Evolutionary conservation across 2,113 vertebrate species (phyloP), one percentile per base, ranked within the genome.

Genomic region (Crotalus horridus): DNA sequence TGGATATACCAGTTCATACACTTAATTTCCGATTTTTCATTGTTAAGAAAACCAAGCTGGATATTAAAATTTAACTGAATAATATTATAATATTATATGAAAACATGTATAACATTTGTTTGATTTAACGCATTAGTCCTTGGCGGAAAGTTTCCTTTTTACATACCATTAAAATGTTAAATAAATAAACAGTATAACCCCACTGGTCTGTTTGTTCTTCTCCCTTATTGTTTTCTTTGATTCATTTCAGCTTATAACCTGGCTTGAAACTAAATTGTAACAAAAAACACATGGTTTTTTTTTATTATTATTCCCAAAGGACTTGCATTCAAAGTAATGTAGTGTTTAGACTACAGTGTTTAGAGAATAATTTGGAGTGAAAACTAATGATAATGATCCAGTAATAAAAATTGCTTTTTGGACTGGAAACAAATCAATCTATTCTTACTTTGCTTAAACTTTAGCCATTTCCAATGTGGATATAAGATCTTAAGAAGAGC

Each of bases 151-250:
- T 81, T 81, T 81, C 33, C 33, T 81, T 81, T 81, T 81, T 81
- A 39, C 74, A 81, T 81, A 81, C 74, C 74, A 43, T 43, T 43
- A 81, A 81, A 81, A 81, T 81, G 21, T 43, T 81, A 43, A 81
- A 81, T 43, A 81, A 81, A 81, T 81, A 81, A 81, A 81, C 74
- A 81, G 33, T 43, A 43, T 81, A 43, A 33, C 74, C 74, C 85
- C 85, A 92, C 33, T 29, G 4, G 24, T 20, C 90, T 61, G 4
- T 46, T 58, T 10, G 12, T 48, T 91, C 39, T 21, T n/a, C 51
- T 90, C 0, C 39, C 29, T 33, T 81, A 92, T 95, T 89, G 29
- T 33, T 46, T 94, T 93, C 88, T 93, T 85, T 86, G 93, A 85
- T 88, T 92, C 39, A 53, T 92, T 64, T 87, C 55, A 43, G 10